Evolutionary conservation across 2,888 invertebrate species (phyloP).

Genomic region (Lepidochitona cinerea): DNA sequence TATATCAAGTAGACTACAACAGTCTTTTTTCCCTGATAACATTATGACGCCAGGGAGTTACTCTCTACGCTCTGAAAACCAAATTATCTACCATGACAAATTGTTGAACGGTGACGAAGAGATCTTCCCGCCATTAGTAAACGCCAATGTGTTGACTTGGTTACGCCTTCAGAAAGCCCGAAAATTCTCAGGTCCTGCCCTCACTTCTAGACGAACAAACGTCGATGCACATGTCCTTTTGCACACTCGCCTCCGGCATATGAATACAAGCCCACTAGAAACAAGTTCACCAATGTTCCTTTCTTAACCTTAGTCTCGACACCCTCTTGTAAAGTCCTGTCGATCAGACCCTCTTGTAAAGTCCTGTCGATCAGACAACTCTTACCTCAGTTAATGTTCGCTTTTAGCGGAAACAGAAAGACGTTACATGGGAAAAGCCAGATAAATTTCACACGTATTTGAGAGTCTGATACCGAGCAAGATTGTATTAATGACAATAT

Average conservation of each 20-base stretch:
- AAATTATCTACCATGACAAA: conserved; percentile 33
- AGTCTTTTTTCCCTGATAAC: no score
- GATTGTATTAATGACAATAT: no score
- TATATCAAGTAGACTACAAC: no score
- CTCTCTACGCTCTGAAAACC: conserved; percentile 11
- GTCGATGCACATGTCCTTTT: no score
- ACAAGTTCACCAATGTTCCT: not conserved
- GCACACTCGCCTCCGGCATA: no score
- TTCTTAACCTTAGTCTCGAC: no score
- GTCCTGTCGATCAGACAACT: conserved; percentile 17
- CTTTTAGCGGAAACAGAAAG: conserved; percentile 31
- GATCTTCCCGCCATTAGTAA: conserved; percentile 20
- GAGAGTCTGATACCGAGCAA: no score
- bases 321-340: no score
- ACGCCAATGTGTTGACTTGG: conserved; percentile 16
- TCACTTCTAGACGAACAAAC: conserved; percentile 13
- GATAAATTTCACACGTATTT: not conserved
- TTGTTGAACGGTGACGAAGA: conserved; percentile 15
- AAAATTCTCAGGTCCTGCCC: conserved; percentile 33
- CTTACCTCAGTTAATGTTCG: conserved; percentile 33
- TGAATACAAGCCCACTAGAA: no score
- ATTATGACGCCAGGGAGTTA: no score
- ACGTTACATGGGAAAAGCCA: not conserved
- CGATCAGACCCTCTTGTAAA: no score
- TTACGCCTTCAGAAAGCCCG: conserved; percentile 34